A percentile compares a stretch with the other conserved stretches of the same genome.
Conservation (phyloP, 2,888 invertebrate species). For the Brenthis hecate region DNA sequence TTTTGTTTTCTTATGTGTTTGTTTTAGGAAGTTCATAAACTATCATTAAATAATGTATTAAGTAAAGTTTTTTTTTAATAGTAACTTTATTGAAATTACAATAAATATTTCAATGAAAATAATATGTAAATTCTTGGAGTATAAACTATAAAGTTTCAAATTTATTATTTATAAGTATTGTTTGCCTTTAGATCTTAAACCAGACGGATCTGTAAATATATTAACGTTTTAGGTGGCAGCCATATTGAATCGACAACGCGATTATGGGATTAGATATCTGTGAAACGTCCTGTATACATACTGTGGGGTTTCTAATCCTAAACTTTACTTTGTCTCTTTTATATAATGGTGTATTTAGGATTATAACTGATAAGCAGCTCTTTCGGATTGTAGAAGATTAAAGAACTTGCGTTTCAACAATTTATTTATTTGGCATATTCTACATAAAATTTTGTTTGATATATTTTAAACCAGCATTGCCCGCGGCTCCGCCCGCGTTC, state of each 20-base stretch:
- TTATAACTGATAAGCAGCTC: conserved; percentile 11
- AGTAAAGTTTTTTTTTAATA: too few species aligned
- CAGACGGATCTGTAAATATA: background rate
- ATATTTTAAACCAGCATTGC: too few species aligned
- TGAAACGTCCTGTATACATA: conserved; percentile 33
- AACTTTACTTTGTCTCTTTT: conserved; percentile 29
- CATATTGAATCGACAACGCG: conserved; percentile 59
- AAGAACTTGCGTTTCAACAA: background rate
- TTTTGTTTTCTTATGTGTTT: too few species aligned
- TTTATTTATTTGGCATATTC: too few species aligned
- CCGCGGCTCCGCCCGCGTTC: too few species aligned
- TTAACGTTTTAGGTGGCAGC: conserved; percentile 50
- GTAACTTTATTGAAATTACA: too few species aligned
- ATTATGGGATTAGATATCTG: conserved; percentile 61
- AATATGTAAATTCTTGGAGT: too few species aligned
- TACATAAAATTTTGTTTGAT: too few species aligned
- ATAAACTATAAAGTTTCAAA: too few species aligned
- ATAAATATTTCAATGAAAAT: too few species aligned
- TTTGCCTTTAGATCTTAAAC: background rate
- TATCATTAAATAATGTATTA: too few species aligned
- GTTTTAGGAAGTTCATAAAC: too few species aligned
- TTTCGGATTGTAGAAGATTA: conserved; percentile 2
- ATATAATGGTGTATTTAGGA: conserved; percentile 27
- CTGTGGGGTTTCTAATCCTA: conserved; percentile 52
- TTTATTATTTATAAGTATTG: background rate